These are phyloP conservation scores for Terrapene triunguis DNA, from an alignment of 2,113 vertebrate species.

Conservation along the genomic window DNA sequence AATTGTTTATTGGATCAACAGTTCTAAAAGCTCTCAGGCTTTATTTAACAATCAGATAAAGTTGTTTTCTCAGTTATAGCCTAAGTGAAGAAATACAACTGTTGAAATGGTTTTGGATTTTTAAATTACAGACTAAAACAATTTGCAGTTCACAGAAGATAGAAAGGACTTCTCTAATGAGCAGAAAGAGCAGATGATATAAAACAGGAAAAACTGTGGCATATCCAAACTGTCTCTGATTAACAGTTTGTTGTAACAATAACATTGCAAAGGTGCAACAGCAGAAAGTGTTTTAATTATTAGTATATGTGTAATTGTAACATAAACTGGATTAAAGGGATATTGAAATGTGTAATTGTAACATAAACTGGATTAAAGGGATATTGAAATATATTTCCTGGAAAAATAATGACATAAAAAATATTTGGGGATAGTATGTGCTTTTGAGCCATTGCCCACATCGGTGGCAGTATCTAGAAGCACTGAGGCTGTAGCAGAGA, in stretches of 20 bases:
- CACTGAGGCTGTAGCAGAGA: constrained; percentile 7
- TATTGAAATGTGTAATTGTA: constrained; percentile 1
- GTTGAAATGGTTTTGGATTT: not conserved
- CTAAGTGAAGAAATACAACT: not conserved
- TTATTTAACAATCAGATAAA: not conserved
- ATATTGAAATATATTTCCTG: constrained; percentile 44
- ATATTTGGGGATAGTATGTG: constrained; percentile 3
- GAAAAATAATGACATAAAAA: constrained; percentile 44
- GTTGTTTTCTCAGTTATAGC: not conserved
- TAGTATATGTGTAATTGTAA: not conserved
- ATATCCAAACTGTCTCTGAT: not conserved
- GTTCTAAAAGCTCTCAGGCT: not conserved
- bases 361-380: not conserved
- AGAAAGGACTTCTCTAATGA: not conserved
- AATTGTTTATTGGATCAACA: not conserved
- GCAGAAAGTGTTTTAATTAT: constrained; percentile 30
- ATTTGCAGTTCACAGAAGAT: not conserved
- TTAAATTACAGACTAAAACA: not conserved
- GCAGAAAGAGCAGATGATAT: not conserved
- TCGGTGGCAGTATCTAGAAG: constrained; percentile 45
- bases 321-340: not conserved
- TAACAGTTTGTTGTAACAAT: not conserved
- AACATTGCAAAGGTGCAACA: constrained; percentile 7
- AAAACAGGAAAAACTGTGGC: not conserved
- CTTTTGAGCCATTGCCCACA: constrained; percentile 55